Evolutionary conservation across 2,113 vertebrate genomes (phyloP).

Genomic region (Saccopteryx bilineata): DNA sequence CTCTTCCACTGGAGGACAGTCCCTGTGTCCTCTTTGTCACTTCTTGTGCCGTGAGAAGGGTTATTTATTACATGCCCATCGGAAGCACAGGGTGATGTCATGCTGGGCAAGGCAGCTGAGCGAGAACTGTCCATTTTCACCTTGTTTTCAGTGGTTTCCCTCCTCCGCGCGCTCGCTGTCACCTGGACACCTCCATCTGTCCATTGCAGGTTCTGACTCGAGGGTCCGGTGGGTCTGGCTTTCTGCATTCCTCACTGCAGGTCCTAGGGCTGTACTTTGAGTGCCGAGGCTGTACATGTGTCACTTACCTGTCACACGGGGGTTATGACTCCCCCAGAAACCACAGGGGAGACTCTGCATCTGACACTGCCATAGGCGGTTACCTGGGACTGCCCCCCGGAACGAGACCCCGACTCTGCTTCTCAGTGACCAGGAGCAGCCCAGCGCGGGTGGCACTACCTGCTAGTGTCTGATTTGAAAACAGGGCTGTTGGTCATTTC

Average conservation of each 20-base stretch:
- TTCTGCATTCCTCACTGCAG: not conserved
- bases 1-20: too few species aligned
- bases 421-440: not conserved
- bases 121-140: not conserved
- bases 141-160: not conserved
- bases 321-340: not conserved
- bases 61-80: too few species aligned
- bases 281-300: not conserved
- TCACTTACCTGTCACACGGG: not conserved
- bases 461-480: too few species aligned
- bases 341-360: not conserved
- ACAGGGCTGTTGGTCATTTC: too few species aligned
- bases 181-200: not conserved
- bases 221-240: not conserved
- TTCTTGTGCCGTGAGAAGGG: too few species aligned
- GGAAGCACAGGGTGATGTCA: not conserved
- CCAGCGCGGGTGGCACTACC: too few species aligned
- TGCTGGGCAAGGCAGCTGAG: not conserved
- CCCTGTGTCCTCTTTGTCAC: too few species aligned
- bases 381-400: not conserved
- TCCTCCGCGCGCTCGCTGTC: not conserved
- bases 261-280: not conserved
- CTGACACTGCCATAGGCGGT: not conserved
- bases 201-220: not conserved
- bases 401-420: not conserved